Evolutionary conservation across 2,113 vertebrate species (phyloP).

Genomic region (Salvelinus fontinalis): DNA sequence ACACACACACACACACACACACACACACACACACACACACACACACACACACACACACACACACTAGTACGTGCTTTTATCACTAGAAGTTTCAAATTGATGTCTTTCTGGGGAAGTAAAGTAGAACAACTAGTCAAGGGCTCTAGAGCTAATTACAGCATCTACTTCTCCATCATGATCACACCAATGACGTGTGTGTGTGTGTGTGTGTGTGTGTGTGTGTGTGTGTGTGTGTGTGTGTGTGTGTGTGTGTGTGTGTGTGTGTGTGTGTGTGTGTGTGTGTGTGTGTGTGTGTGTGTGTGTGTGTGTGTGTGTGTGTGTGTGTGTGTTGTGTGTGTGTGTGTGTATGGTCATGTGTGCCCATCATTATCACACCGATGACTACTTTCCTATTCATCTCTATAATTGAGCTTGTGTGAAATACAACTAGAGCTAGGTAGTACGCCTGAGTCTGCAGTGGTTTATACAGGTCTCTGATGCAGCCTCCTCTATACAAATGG

Average conservation of each 20-base stretch:
- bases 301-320: no score
- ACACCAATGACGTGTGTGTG: neutral
- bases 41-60: neutral
- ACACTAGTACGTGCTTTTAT: neutral
- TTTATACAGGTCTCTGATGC: neutral
- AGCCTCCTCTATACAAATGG: neutral
- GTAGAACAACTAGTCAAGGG: neutral
- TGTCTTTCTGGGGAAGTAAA: neutral
- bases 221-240: no score
- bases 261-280: no score
- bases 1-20: neutral
- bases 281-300: no score
- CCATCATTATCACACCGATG: neutral
- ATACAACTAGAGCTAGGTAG: neutral
- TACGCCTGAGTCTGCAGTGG: neutral
- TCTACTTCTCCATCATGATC: neutral
- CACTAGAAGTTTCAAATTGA: no score
- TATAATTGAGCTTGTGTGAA: neutral
- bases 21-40: neutral
- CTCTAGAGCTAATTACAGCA: neutral
- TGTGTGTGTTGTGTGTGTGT: no score
- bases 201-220: neutral
- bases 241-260: no score
- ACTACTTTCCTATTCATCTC: neutral
- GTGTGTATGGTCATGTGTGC: neutral